Conservation (phyloP, 1,140 invertebrate species). For the Anastatus disparis region DNA sequence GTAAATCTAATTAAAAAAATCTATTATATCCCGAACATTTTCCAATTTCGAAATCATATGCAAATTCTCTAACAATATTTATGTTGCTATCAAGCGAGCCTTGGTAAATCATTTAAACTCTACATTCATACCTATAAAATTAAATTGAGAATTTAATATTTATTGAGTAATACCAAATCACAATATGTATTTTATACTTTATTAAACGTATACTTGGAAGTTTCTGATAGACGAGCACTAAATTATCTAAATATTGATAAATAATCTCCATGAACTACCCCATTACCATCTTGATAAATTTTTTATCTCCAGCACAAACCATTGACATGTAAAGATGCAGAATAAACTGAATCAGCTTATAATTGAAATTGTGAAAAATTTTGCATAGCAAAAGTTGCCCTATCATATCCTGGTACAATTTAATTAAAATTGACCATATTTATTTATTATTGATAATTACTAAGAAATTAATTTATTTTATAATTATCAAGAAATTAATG, state of each 20-base stretch:
- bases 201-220: conserved; percentile 87
- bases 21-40: conserved; percentile 97
- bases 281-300: conserved; percentile 93
- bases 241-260: conserved; percentile 92
- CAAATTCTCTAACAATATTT: conserved; percentile 92
- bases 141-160: conserved; percentile 40
- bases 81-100: conserved; percentile 85
- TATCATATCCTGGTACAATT: conserved; percentile 91
- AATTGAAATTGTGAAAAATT: conserved; percentile 86
- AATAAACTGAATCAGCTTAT: conserved; percentile 92
- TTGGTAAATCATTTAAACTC: conserved; percentile 96
- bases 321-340: conserved; percentile 86
- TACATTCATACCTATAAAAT: conserved; percentile 90
- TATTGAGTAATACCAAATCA: conserved; percentile 15
- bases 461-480: conserved; percentile 6
- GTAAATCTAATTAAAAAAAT: conserved; percentile 90
- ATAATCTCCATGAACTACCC: conserved; percentile 92
- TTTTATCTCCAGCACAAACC: conserved; percentile 92
- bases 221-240: conserved; percentile 89
- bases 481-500: not conserved
- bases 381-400: conserved; percentile 87
- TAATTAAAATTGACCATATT: conserved; percentile 75
- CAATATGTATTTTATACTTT: too few species aligned
- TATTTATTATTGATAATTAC: conserved; percentile 1
- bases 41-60: conserved; percentile 96